A percentile compares a stretch with the other conserved stretches of the same genome.
These are phyloP conservation scores for Polydrusus cervinus DNA, from an alignment of 2,888 invertebrate genomes.

Conservation along the genomic window DNA sequence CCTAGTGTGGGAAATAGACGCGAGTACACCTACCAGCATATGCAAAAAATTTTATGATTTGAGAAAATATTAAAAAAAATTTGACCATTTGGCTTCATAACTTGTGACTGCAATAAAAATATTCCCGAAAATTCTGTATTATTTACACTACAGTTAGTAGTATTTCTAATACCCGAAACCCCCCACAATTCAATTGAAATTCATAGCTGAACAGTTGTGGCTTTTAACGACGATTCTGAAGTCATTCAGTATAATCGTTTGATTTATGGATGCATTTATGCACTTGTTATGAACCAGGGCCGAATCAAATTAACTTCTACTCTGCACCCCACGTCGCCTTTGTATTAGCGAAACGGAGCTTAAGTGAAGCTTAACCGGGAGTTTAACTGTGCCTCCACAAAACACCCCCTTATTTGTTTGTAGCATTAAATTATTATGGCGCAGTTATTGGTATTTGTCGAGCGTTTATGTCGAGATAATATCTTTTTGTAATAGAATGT, in stretches of 20 bases:
- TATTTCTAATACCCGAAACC: not conserved
- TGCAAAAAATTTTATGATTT: too few relatives aligned
- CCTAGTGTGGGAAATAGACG: too few relatives aligned
- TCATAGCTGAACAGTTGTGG: constrained; percentile 54
- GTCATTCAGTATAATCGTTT: constrained; percentile 63
- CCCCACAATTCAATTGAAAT: constrained; percentile 35
- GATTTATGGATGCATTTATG: constrained; percentile 68
- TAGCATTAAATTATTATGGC: constrained; percentile 46
- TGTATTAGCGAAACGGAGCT: constrained; percentile 47
- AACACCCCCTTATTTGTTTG: constrained; percentile 40
- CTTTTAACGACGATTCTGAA: constrained; percentile 49
- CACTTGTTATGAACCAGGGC: constrained; percentile 67
- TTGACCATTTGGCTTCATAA: not conserved
- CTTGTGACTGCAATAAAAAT: not conserved
- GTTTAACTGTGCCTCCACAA: constrained; percentile 34
- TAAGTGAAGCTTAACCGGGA: constrained; percentile 41
- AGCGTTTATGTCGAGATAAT: not conserved
- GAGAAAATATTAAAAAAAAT: too few relatives aligned
- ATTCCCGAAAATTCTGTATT: not conserved
- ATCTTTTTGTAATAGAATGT: constrained; percentile 7
- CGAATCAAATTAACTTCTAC: constrained; percentile 64
- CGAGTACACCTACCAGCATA: too few relatives aligned
- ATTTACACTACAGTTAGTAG: not conserved
- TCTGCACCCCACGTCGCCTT: constrained; percentile 55
- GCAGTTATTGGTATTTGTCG: constrained; percentile 17